These are phyloP conservation scores for Leucania comma DNA, from an alignment of 2,888 invertebrate genomes.

Conservation along the genomic window DNA sequence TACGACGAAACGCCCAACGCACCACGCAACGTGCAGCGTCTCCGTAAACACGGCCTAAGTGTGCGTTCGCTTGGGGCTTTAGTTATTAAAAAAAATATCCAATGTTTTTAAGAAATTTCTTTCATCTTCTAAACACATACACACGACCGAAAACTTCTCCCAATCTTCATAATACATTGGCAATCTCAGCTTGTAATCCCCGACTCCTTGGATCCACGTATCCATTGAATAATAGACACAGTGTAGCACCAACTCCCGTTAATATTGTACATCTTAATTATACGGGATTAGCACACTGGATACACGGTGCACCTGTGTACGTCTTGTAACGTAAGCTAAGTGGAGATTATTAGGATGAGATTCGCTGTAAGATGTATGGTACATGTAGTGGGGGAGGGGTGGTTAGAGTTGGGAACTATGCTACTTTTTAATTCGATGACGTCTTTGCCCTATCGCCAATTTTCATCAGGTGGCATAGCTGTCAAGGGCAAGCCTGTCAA, in stretches of 20 bases:
- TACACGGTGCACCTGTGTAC: conserved; percentile 58
- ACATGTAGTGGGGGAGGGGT: neutral
- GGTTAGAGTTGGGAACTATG: neutral
- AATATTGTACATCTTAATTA: conserved; percentile 68
- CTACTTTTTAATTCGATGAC: too few species aligned
- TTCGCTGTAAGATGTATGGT: conserved; percentile 28
- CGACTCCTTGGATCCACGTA: conserved; percentile 54
- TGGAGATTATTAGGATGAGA: conserved; percentile 48
- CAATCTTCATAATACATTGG: conserved; percentile 63
- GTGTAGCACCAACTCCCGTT: conserved; percentile 63
- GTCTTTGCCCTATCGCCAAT: too few species aligned
- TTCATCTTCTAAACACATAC: neutral
- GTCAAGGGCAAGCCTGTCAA: too few species aligned
- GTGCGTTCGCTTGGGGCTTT: too few species aligned
- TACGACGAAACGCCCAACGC: too few species aligned
- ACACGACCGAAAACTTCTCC: conserved; percentile 47
- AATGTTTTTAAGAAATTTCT: too few species aligned
- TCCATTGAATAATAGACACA: conserved; percentile 75
- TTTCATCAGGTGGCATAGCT: too few species aligned
- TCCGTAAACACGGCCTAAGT: too few species aligned
- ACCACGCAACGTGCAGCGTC: too few species aligned
- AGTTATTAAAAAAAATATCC: too few species aligned
- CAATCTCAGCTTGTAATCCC: conserved; percentile 70
- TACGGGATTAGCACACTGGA: conserved; percentile 59
- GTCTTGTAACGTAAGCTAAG: conserved; percentile 59